These are phyloP conservation scores for Aporrectodea caliginosa DNA, from an alignment of 1,140 invertebrate species.

Conservation along the genomic window DNA sequence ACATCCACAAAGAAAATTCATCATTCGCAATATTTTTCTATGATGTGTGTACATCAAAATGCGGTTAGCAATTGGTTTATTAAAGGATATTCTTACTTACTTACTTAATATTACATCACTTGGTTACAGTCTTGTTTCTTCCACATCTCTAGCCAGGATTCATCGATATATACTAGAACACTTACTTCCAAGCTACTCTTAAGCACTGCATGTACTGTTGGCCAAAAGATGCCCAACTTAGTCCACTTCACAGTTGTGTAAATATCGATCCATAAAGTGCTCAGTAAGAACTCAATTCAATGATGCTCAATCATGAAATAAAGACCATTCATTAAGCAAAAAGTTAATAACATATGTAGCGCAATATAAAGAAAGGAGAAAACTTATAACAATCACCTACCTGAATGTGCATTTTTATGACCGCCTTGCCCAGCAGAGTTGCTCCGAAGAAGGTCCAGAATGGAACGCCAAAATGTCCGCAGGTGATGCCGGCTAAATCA, in stretches of 20 bases:
- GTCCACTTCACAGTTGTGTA: not conserved
- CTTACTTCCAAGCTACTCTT: too few relatives aligned
- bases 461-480: constrained; percentile 96
- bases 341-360: not conserved
- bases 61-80: too few relatives aligned
- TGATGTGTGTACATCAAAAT: too few relatives aligned
- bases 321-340: not conserved
- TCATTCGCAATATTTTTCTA: too few relatives aligned
- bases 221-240: not conserved
- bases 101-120: too few relatives aligned
- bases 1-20: too few relatives aligned
- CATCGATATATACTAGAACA: too few relatives aligned
- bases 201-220: too few relatives aligned
- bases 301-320: not conserved
- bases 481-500: constrained; percentile 96
- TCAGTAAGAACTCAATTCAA: not conserved
- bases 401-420: constrained; percentile 99
- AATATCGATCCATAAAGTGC: not conserved
- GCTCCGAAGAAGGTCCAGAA: constrained; percentile 99
- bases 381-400: constrained; percentile 37
- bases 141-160: too few relatives aligned
- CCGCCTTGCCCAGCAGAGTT: constrained; percentile 94
- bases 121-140: too few relatives aligned
- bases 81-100: too few relatives aligned
- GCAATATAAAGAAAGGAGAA: not conserved